phyloP scores from a whole-genome alignment of 2,797 vertebrate species.

The Halcyon badia region DNA sequence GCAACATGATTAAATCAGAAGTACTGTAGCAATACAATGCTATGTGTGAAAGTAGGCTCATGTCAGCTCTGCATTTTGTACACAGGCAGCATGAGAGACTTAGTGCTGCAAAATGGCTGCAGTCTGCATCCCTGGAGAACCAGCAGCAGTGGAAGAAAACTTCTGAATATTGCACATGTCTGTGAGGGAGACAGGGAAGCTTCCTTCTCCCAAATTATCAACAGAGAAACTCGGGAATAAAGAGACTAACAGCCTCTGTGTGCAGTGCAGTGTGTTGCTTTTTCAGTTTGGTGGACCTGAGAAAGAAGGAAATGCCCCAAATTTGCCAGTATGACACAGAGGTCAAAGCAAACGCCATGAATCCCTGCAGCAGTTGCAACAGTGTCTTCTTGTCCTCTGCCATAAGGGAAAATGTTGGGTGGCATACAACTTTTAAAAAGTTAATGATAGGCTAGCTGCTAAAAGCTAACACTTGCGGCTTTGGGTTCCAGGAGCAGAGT shows the following conservation, averaged over 20 bases:
- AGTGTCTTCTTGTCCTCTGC: background rate
- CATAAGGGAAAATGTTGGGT: background rate
- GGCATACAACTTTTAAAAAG: background rate
- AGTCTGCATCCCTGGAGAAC: background rate
- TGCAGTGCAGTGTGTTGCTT: background rate
- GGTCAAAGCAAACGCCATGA: background rate
- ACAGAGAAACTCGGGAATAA: background rate
- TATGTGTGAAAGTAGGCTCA: background rate
- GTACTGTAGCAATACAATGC: background rate
- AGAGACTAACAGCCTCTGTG: background rate
- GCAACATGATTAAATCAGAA: background rate
- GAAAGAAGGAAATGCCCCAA: background rate
- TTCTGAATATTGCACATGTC: background rate
- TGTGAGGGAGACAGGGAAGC: background rate
- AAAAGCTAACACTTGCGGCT: background rate
- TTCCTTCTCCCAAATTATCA: background rate
- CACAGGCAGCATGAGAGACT: background rate
- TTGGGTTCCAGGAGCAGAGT: background rate
- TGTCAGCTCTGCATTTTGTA: background rate
- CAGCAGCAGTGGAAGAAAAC: background rate
- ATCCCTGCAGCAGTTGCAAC: background rate
- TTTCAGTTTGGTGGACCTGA: background rate
- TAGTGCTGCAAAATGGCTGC: background rate
- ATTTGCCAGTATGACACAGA: background rate
- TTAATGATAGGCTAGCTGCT: constrained; percentile 3